Conservation (phyloP, 2,888 invertebrate genomes). For the Leptarthrus brevirostris region DNA sequence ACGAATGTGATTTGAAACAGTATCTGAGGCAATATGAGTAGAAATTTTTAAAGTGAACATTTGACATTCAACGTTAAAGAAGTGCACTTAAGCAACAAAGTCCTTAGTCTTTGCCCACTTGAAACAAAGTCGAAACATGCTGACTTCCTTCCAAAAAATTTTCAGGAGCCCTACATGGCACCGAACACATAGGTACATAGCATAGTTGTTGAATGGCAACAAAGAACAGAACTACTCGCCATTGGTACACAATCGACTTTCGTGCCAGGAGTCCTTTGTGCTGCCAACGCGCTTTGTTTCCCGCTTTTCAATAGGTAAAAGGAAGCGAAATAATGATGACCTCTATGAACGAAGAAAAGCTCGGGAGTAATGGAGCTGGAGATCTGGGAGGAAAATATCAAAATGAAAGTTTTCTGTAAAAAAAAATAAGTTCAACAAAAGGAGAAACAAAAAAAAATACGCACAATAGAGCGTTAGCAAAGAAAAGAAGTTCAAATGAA, state of each 20-base stretch:
- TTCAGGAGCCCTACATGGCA: background rate
- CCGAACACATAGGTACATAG: background rate
- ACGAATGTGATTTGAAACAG: too few relatives aligned
- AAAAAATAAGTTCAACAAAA: constrained; percentile 21
- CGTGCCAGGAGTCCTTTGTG: constrained; percentile 42
- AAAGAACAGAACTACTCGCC: constrained; percentile 43
- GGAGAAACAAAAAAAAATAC: constrained; percentile 38
- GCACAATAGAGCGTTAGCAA: constrained; percentile 43
- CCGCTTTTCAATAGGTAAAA: constrained; percentile 43
- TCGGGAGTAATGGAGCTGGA: constrained; percentile 9
- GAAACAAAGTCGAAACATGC: constrained; percentile 23
- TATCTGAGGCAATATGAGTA: too few relatives aligned
- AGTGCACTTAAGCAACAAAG: too few relatives aligned
- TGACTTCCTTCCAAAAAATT: constrained; percentile 38
- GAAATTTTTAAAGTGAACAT: too few relatives aligned
- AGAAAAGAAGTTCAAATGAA: constrained; percentile 47
- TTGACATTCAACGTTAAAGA: too few relatives aligned
- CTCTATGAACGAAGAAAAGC: constrained; percentile 40
- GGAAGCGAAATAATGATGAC: constrained; percentile 47
- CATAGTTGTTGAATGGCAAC: constrained; percentile 26
- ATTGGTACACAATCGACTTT: constrained; percentile 45
- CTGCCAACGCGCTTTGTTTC: constrained; percentile 40
- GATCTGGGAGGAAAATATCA: constrained; percentile 37
- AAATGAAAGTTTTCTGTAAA: constrained; percentile 43
- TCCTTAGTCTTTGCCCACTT: background rate